Conservation (phyloP, 1,140 invertebrate species). For the Arion vulgaris region DNA sequence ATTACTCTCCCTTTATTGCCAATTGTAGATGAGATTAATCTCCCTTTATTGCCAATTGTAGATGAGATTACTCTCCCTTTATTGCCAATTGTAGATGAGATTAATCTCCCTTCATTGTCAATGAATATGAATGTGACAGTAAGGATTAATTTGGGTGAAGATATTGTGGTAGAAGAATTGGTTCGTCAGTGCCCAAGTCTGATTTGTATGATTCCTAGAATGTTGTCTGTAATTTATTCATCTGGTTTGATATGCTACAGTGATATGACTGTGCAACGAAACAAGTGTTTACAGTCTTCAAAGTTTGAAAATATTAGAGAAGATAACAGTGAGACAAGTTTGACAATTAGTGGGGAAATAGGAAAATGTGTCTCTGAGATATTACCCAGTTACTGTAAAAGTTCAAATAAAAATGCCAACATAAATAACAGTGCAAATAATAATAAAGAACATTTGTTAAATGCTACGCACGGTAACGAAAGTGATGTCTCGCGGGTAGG, state of each 20-base stretch:
- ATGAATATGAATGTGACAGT: neutral
- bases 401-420: neutral
- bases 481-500: too few species aligned
- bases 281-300: neutral
- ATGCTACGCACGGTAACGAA: too few species aligned
- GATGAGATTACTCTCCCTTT: neutral
- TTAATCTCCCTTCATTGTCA: neutral
- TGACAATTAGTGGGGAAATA: neutral
- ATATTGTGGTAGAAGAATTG: neutral
- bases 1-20: neutral
- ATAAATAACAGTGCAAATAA: neutral
- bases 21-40: neutral
- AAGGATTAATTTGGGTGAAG: neutral
- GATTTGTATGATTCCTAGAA: too few species aligned
- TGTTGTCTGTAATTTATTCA: neutral
- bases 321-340: neutral
- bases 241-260: too few species aligned
- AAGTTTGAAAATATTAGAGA: neutral
- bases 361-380: neutral
- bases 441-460: too few species aligned
- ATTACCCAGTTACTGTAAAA: neutral
- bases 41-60: neutral
- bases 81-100: too few species aligned
- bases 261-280: neutral
- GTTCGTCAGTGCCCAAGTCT: too few species aligned